Evolutionary conservation across 2,797 vertebrate genomes (phyloP).

Genomic region (Smutsia temminckii): DNA sequence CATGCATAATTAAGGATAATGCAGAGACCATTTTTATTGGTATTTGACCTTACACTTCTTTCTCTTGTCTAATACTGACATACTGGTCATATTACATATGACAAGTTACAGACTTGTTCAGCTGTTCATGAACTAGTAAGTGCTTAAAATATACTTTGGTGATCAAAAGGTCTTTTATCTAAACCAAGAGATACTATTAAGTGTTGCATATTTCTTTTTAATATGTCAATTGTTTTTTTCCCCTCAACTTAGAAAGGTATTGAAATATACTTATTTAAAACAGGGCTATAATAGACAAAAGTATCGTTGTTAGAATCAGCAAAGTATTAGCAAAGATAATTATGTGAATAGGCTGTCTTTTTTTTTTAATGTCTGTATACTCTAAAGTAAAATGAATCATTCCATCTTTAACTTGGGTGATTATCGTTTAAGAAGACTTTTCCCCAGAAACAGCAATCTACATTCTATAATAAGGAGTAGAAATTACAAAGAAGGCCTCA

Average conservation of each 20-base stretch:
- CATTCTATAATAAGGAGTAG: background rate
- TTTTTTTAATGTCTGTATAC: background rate
- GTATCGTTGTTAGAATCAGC: background rate
- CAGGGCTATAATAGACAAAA: background rate
- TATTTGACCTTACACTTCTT: conserved; percentile 10
- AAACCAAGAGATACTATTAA: background rate
- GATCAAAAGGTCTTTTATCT: background rate
- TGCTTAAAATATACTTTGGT: conserved; percentile 4
- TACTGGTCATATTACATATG: background rate
- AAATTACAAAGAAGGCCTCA: conserved; percentile 22
- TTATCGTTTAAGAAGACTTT: conserved; percentile 19
- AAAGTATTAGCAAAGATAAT: conserved; percentile 9
- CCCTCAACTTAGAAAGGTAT: background rate
- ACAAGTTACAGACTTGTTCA: background rate
- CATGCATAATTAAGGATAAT: background rate
- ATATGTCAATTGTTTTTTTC: background rate
- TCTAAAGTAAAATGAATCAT: conserved; percentile 26
- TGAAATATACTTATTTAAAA: conserved; percentile 50
- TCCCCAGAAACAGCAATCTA: background rate
- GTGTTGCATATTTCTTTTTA: background rate
- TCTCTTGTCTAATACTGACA: background rate
- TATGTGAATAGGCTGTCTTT: background rate
- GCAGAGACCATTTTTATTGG: conserved; percentile 25
- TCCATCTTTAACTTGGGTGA: conserved; percentile 4
- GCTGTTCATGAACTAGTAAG: conserved; percentile 7